phyloP scores from a whole-genome alignment of 2,888 invertebrate species.

The Leptopilina drosophilae region DNA sequence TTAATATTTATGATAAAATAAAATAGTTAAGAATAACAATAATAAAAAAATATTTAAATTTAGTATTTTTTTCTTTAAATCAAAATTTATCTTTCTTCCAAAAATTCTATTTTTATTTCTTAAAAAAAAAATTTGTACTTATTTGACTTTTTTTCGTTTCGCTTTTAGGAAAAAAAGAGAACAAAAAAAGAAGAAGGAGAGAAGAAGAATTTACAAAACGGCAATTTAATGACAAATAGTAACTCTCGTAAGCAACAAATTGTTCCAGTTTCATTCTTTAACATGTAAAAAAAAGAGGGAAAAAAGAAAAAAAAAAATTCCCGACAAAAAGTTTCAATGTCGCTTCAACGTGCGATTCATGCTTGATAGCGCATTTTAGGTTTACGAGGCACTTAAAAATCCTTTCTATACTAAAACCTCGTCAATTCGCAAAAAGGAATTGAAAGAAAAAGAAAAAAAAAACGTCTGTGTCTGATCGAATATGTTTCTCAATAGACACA shows the following conservation, averaged over 20 bases:
- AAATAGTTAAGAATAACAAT: no score
- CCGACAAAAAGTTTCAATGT: conserved; percentile 35
- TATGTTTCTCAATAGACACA: conserved; percentile 19
- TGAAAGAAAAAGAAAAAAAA: conserved; percentile 22
- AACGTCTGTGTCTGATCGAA: conserved; percentile 31
- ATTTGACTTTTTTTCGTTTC: no score
- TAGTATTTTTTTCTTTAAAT: no score
- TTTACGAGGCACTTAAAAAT: conserved; percentile 36
- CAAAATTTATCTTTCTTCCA: no score
- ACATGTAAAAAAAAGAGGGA: conserved; percentile 1
- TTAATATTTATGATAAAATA: no score
- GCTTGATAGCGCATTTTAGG: conserved; percentile 35
- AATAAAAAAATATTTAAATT: no score
- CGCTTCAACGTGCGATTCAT: conserved; percentile 24
- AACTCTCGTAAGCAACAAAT: background rate
- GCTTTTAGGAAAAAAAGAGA: no score
- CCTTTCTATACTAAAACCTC: conserved; percentile 22
- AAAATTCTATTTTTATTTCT: no score
- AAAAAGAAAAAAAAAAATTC: background rate
- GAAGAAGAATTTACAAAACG: background rate
- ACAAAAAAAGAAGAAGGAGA: no score
- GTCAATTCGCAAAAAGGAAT: conserved; percentile 33
- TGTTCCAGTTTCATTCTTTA: conserved; percentile 33
- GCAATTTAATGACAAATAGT: conserved; percentile 27
- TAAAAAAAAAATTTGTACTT: no score